Evolutionary conservation across 2,113 vertebrate species (phyloP).

Genomic region (Zapus hudsonius): DNA sequence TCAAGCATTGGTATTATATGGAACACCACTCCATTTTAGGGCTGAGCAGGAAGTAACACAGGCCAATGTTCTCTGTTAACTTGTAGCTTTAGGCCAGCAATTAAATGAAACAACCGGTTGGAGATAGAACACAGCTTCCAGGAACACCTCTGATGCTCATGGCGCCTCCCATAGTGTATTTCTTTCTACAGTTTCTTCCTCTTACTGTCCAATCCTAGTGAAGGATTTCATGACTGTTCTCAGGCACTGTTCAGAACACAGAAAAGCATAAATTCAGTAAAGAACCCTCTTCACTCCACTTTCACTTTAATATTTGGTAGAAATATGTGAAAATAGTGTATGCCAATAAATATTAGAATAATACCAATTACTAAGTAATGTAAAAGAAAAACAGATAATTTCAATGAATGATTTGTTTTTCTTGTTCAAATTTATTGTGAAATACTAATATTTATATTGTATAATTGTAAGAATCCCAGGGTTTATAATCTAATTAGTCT

Average conservation of each 20-base stretch:
- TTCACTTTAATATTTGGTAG: too few species aligned
- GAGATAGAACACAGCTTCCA: background rate
- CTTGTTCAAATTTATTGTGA: background rate
- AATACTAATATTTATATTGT: background rate
- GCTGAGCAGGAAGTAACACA: background rate
- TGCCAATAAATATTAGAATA: background rate
- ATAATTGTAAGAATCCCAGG: too few species aligned
- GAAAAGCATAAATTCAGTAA: background rate
- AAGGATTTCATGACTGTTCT: background rate
- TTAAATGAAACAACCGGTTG: background rate
- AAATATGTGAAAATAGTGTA: background rate
- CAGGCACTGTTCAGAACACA: background rate
- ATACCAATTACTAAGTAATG: background rate
- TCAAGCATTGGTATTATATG: background rate
- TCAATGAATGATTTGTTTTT: background rate
- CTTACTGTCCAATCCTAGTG: background rate
- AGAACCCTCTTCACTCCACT: accelerated
- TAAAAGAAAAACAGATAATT: background rate
- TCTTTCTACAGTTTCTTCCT: background rate
- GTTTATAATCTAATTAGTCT: too few species aligned
- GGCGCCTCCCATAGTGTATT: background rate
- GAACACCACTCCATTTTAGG: slow-evolving; percentile 21
- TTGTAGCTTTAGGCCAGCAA: background rate
- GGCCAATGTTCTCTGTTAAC: background rate
- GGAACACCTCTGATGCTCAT: background rate